Conservation (phyloP, 2,113 vertebrate genomes). For the Stigmatopora nigra region DNA sequence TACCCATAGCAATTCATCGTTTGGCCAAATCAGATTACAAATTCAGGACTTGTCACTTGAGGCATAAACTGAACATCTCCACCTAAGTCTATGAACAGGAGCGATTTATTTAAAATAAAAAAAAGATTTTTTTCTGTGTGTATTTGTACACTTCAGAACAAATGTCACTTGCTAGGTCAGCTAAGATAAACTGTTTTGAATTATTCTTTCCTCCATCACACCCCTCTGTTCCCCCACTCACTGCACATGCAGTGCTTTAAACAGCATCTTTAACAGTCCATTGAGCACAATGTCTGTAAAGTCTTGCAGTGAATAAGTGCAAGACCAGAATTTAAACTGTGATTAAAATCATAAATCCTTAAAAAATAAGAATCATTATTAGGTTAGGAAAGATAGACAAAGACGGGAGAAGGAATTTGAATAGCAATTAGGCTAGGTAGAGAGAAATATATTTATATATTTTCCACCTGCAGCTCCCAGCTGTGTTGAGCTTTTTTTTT, state of each 20-base stretch:
- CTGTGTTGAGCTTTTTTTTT: slow-evolving; percentile 46
- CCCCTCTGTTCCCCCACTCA: slow-evolving; percentile 1
- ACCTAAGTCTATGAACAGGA: not conserved
- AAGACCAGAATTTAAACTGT: slow-evolving; percentile 34
- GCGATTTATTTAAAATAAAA: not conserved
- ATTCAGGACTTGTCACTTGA: not conserved
- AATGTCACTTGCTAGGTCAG: not conserved
- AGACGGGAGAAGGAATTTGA: not conserved
- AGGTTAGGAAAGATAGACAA: slow-evolving; percentile 16
- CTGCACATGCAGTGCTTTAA: slow-evolving; percentile 8
- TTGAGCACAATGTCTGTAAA: slow-evolving; percentile 36
- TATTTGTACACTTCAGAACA: not conserved
- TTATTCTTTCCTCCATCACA: slow-evolving; percentile 2
- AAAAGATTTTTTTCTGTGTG: not conserved
- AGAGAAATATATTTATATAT: slow-evolving; percentile 18
- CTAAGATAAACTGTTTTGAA: not conserved
- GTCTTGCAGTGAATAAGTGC: slow-evolving; percentile 21
- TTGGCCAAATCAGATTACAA: not conserved
- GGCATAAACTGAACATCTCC: not conserved
- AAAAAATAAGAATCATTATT: not conserved
- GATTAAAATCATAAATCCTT: slow-evolving; percentile 17
- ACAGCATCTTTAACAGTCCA: slow-evolving; percentile 38
- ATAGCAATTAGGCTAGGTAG: slow-evolving; percentile 15
- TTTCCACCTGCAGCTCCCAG: slow-evolving; percentile 53
- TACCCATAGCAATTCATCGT: not conserved